Evolutionary conservation across 2,797 vertebrate species (phyloP).

Genomic region (Selene dorsalis): DNA sequence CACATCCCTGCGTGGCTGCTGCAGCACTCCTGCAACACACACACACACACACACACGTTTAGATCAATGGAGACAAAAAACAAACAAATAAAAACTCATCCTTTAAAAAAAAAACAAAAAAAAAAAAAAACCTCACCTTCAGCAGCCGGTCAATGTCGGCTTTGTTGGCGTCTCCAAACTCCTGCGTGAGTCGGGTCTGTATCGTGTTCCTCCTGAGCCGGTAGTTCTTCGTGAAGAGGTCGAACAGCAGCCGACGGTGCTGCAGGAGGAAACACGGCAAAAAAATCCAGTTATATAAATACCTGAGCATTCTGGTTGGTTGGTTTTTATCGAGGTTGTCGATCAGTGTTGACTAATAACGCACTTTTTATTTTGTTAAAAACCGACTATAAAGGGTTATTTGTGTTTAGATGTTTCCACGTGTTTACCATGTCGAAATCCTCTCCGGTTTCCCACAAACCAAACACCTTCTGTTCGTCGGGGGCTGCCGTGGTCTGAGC

Average conservation of each 20-base stretch:
- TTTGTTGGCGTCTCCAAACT: conserved; percentile 91
- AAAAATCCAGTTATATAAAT: not conserved
- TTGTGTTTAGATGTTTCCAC: too few species aligned
- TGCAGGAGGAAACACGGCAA: conserved; percentile 61
- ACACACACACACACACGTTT: conserved; percentile 23
- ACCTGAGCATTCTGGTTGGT: too few species aligned
- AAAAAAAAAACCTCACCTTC: conserved; percentile 83
- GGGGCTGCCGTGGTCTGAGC: conserved; percentile 91
- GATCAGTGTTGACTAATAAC: too few species aligned
- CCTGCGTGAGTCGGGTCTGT: conserved; percentile 88
- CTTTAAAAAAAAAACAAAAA: not conserved
- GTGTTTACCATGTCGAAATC: conserved; percentile 91
- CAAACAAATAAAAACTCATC: too few species aligned
- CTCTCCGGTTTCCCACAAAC: conserved; percentile 95
- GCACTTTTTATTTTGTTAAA: too few species aligned
- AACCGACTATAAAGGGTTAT: too few species aligned
- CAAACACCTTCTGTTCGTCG: conserved; percentile 98
- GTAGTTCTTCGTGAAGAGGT: conserved; percentile 94
- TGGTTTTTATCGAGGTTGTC: too few species aligned
- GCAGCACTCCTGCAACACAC: conserved; percentile 94
- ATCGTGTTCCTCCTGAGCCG: conserved; percentile 89
- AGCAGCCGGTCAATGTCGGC: conserved; percentile 93
- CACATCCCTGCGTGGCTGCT: conserved; percentile 94
- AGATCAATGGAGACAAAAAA: not conserved
- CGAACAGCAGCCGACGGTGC: conserved; percentile 94